These are phyloP conservation scores for Ceratina japonica DNA, from an alignment of 1,140 invertebrate species.

Conservation along the genomic window DNA sequence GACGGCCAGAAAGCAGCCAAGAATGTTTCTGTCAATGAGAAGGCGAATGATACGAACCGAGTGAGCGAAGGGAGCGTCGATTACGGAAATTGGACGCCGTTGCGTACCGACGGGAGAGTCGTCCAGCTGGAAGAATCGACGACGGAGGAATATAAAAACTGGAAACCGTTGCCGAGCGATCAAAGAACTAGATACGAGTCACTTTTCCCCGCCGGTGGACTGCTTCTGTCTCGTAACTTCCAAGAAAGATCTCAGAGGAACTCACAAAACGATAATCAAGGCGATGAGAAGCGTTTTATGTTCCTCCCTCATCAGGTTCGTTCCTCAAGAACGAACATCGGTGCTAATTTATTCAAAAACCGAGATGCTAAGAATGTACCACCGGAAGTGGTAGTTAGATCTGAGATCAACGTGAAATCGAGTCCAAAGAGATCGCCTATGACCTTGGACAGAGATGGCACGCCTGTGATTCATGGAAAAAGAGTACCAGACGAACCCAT, in stretches of 20 bases:
- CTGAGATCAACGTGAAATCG: slow-evolving; percentile 77
- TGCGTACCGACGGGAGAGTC: slow-evolving; percentile 54
- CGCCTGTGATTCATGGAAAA: slow-evolving; percentile 89
- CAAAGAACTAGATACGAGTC: slow-evolving; percentile 14
- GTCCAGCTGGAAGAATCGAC: slow-evolving; percentile 38
- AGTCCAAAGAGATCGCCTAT: slow-evolving; percentile 64
- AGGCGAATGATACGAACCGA: not conserved
- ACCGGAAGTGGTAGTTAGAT: slow-evolving; percentile 84
- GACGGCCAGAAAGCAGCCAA: not conserved
- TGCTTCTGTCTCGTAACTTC: slow-evolving; percentile 56
- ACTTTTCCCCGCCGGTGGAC: slow-evolving; percentile 11
- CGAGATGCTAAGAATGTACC: slow-evolving; percentile 79
- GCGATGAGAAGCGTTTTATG: slow-evolving; percentile 45
- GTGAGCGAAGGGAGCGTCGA: slow-evolving; percentile 53
- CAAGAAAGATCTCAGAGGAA: slow-evolving; percentile 61
- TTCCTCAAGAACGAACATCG: slow-evolving; percentile 72
- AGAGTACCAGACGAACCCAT: slow-evolving; percentile 90
- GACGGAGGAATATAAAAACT: slow-evolving; percentile 56
- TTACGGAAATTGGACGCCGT: slow-evolving; percentile 69
- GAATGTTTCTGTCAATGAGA: not conserved
- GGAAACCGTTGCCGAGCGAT: too few relatives aligned
- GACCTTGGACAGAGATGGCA: slow-evolving; percentile 84
- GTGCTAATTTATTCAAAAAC: slow-evolving; percentile 74
- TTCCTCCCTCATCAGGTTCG: slow-evolving; percentile 68
- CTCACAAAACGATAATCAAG: slow-evolving; percentile 35